A percentile compares a stretch with the other conserved stretches of the same genome.
phyloP scores from a whole-genome alignment of 92 coral and sea anemone species.

The Parazoanthus darwini region DNA sequence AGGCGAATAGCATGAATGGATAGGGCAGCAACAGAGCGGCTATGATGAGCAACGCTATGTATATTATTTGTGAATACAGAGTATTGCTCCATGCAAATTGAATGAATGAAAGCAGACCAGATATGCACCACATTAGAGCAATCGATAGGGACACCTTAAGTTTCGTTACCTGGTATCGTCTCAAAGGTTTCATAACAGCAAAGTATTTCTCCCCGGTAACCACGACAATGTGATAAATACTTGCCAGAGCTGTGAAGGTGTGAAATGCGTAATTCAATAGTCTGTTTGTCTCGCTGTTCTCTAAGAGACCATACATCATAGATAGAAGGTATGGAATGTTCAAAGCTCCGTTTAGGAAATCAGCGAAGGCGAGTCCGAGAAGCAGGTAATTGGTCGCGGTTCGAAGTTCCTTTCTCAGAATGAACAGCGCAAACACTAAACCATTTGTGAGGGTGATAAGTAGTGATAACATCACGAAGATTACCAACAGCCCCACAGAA shows the following conservation, averaged over 20 bases:
- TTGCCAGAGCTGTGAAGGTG: background rate
- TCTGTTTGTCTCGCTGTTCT: background rate
- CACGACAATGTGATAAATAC: background rate
- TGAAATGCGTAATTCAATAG: background rate
- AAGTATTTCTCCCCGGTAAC: background rate
- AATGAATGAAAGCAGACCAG: background rate
- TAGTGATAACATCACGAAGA: background rate
- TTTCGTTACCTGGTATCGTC: background rate
- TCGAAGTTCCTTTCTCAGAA: background rate
- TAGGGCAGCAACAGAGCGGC: background rate
- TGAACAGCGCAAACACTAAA: background rate
- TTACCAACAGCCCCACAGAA: too few species aligned
- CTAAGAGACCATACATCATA: background rate
- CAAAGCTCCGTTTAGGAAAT: background rate
- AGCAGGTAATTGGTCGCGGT: constrained; percentile 10
- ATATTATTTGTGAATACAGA: background rate
- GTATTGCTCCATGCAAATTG: background rate
- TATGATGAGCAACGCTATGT: background rate
- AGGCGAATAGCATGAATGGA: background rate
- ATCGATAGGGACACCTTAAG: background rate
- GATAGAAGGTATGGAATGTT: background rate
- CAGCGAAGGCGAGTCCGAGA: background rate
- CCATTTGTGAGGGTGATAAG: background rate
- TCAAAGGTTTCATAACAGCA: background rate
- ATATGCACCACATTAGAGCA: background rate